Evolutionary conservation across 2,113 vertebrate species (phyloP).

Genomic region (Cyanoderma ruficeps): DNA sequence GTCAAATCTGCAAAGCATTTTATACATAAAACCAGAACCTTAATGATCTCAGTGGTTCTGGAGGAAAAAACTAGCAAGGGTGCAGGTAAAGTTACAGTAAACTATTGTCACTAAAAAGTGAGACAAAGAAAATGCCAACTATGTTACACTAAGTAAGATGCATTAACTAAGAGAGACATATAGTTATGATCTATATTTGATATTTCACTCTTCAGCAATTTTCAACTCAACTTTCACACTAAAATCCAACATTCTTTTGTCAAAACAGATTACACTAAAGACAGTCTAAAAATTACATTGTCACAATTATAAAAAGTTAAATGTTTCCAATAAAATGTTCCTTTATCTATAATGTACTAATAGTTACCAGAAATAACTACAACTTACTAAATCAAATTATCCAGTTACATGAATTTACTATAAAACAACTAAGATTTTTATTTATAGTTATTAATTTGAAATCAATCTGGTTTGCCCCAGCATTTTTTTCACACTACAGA

Average conservation of each 20-base stretch:
- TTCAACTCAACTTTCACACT: background rate
- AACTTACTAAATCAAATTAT: background rate
- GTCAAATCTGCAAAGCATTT: background rate
- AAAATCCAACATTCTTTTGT: background rate
- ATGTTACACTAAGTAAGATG: background rate
- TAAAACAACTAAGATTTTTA: background rate
- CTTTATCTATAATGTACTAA: background rate
- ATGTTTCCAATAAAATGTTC: background rate
- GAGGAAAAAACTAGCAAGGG: background rate
- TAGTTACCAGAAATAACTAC: background rate
- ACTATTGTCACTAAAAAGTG: background rate
- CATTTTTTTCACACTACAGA: background rate
- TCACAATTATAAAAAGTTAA: background rate
- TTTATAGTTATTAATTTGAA: background rate
- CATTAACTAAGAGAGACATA: background rate
- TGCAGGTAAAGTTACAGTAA: background rate
- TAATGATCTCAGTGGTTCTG: background rate
- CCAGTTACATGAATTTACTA: background rate
- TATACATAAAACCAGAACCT: background rate
- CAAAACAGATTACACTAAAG: background rate
- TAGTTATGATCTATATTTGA: background rate
- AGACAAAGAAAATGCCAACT: background rate
- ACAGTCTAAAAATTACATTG: background rate
- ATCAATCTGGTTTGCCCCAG: background rate
- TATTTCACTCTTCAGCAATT: background rate